A percentile compares a stretch with the other conserved stretches of the same genome.
Evolutionary conservation across 2,888 invertebrate genomes (phyloP).

Genomic region (Pinctada fucata): DNA sequence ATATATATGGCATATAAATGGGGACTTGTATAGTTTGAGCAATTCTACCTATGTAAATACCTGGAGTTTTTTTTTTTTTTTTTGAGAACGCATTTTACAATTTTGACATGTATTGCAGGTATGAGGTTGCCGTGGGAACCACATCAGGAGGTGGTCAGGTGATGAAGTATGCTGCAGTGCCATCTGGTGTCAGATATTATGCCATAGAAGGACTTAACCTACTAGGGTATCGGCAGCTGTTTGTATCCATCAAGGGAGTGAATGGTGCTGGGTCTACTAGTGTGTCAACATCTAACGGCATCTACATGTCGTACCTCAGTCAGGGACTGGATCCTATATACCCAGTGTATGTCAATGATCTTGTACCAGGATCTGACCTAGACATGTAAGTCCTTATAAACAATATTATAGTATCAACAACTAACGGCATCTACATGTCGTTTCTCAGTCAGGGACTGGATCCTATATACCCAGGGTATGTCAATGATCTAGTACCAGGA

Average conservation of each 20-base stretch:
- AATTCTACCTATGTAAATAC: too few species aligned
- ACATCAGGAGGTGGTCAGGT: slow-evolving; percentile 57
- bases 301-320: slow-evolving; percentile 63
- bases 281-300: slow-evolving; percentile 61
- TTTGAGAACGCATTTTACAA: too few species aligned
- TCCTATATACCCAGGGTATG: too few species aligned
- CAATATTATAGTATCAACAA: too few species aligned
- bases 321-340: slow-evolving; percentile 54
- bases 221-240: slow-evolving; percentile 53
- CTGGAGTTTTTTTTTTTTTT: too few species aligned
- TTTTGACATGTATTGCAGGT: slow-evolving; percentile 46
- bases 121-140: slow-evolving; percentile 54
- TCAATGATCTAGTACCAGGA: too few species aligned
- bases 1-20: too few species aligned
- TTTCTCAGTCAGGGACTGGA: too few species aligned
- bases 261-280: slow-evolving; percentile 64
- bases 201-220: slow-evolving; percentile 46
- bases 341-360: slow-evolving; percentile 55
- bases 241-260: slow-evolving; percentile 60
- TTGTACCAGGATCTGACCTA: slow-evolving; percentile 43
- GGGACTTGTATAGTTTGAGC: too few species aligned
- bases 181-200: slow-evolving; percentile 35
- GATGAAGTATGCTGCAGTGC: slow-evolving; percentile 41
- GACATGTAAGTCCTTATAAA: slow-evolving; percentile 66
- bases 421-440: too few species aligned